Evolutionary conservation across 2,113 vertebrate genomes (phyloP), one percentile per base, ranked within the genome.

Genomic region (Pedionomus torquatus): DNA sequence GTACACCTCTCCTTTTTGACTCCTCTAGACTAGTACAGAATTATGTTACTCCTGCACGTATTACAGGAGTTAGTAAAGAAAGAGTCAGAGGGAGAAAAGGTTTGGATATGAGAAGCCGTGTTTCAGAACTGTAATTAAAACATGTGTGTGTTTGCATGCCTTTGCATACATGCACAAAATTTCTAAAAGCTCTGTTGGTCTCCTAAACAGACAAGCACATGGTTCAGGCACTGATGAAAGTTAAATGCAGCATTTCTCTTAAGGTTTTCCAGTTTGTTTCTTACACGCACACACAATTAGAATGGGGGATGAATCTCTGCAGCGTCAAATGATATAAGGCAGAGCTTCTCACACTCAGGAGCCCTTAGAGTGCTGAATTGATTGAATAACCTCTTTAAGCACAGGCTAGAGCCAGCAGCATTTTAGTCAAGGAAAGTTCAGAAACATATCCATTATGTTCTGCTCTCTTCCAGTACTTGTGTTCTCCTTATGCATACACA

Each of bases 111-210:
- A 41, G 13, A 43, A 1, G 4, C 4, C 77, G 9, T 44, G 31
- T 6, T 71, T 90, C 37, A 76, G 12, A 46, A 43, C 18, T 19
- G 10, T 70, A 33, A 20, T 25, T 63, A 61, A 68, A 61, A 64
- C 2, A 4, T 9, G 7, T 2, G 3, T 9, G 7, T 30, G 10
- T 55, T 60, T 66, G 2, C 0, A 0, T 39, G 25, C 16, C 37
- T 79, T 58, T 58, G 26, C 17, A 48, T 7, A 24, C 10, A 18
- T 20, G 4, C 9, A 26, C 6, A 44, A 49, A 39, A 82, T 61
- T 55, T 61, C 26, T 33, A 39, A 44, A 87, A 68, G 11, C 4
- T 26, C 17, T 35, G 1, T 46, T 46, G 5, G 15, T 54, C 16
- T 12, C 37, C 31, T 66, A 49, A 72, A 21, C 7, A 26, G 18